phyloP scores from a whole-genome alignment of 2,888 invertebrate genomes.

The Megamerina dolium region DNA sequence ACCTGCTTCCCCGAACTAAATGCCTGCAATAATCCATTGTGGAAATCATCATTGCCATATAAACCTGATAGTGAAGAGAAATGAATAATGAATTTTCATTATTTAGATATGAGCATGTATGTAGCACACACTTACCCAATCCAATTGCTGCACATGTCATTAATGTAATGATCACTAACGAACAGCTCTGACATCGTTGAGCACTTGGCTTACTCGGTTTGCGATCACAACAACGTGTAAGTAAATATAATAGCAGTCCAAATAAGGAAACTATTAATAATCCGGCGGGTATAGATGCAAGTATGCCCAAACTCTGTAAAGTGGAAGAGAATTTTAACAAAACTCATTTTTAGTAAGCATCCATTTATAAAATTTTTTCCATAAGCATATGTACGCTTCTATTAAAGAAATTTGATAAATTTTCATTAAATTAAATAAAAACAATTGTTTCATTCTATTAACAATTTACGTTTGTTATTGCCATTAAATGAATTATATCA shows the following conservation, averaged over 20 bases:
- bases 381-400: no score
- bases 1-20: conserved; percentile 75
- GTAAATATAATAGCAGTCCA: conserved; percentile 82
- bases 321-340: conserved; percentile 4
- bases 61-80: no score
- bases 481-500: no score
- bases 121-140: conserved; percentile 55
- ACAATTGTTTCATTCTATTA: no score
- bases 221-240: conserved; percentile 92
- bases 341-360: not conserved
- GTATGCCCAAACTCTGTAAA: conserved; percentile 82
- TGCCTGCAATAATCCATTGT: conserved; percentile 81
- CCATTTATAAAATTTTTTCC: no score
- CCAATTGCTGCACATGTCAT: conserved; percentile 87
- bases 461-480: no score
- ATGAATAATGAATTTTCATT: conserved; percentile 9
- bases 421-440: no score
- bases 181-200: conserved; percentile 49
- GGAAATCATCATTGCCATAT: conserved; percentile 92
- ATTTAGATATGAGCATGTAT: not conserved
- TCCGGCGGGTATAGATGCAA: conserved; percentile 87
- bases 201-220: conserved; percentile 65
- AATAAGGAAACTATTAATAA: conserved; percentile 86
- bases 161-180: conserved; percentile 57
- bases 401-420: no score